Percentiles rank a stretch among this genome's conserved stretches.
Evolutionary conservation across 2,113 vertebrate genomes (phyloP).

Genomic region (Corynorhinus townsendii): DNA sequence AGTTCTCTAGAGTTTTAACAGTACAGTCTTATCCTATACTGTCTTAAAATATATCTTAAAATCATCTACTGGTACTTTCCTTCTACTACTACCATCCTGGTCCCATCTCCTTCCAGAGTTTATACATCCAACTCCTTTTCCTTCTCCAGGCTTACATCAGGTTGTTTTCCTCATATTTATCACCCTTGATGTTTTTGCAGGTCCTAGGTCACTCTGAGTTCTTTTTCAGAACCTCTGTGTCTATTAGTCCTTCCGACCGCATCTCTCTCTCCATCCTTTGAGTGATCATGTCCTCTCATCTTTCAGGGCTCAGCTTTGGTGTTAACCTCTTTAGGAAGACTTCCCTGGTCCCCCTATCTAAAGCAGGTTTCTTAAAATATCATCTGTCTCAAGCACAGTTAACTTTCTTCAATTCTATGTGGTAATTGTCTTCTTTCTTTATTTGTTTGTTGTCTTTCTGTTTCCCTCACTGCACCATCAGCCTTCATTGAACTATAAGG

Average conservation of each 20-base stretch:
- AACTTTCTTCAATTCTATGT: neutral
- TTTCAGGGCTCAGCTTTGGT: neutral
- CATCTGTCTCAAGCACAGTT: neutral
- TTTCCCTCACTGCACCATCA: neutral
- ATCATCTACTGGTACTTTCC: neutral
- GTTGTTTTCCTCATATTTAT: neutral
- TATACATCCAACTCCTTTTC: neutral
- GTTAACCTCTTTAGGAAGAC: neutral
- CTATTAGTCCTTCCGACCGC: accelerated
- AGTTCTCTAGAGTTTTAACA: neutral
- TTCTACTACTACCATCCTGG: neutral
- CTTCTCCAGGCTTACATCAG: neutral
- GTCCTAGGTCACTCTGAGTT: neutral
- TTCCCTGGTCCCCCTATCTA: neutral
- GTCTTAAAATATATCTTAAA: neutral
- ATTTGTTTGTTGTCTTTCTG: neutral
- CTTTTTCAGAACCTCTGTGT: neutral
- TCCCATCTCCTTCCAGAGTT: neutral
- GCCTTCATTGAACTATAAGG: neutral
- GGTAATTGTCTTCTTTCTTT: neutral
- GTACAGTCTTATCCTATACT: neutral
- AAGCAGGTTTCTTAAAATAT: neutral
- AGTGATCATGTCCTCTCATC: neutral
- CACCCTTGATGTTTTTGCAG: neutral
- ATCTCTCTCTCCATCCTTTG: neutral